Conservation (phyloP, 2,888 invertebrate genomes). For the Petrolisthes manimaculis region DNA sequence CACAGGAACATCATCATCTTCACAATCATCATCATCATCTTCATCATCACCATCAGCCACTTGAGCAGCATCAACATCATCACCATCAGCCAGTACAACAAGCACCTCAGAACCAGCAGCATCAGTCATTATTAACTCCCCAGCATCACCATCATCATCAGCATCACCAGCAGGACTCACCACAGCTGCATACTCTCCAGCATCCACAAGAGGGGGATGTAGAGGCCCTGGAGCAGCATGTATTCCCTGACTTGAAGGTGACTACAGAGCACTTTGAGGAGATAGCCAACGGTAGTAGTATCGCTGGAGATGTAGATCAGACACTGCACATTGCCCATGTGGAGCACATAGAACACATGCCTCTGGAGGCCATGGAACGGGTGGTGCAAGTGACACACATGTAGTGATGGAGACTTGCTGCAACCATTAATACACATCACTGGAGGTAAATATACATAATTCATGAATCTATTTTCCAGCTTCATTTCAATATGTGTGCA, state of each 20-base stretch:
- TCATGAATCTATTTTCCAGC: no score
- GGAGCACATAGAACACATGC: constrained; percentile 56
- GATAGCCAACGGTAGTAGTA: constrained; percentile 34
- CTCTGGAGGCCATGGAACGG: constrained; percentile 53
- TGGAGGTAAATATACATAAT: no score
- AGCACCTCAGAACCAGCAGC: constrained; percentile 19
- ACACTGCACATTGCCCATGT: constrained; percentile 46
- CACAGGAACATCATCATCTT: not conserved
- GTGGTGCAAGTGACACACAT: constrained; percentile 47
- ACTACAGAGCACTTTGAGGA: constrained; percentile 39
- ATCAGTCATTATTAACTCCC: not conserved
- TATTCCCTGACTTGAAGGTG: constrained; percentile 43
- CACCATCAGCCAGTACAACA: not conserved
- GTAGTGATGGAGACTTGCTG: not conserved
- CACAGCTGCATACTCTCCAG: not conserved
- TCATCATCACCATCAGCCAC: not conserved
- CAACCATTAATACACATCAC: no score
- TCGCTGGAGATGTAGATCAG: constrained; percentile 33
- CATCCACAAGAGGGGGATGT: not conserved
- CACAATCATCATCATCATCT: not conserved
- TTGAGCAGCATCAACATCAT: not conserved
- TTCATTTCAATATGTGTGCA: no score
- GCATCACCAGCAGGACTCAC: not conserved
- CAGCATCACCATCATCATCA: constrained; percentile 30
- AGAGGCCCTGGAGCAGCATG: constrained; percentile 28